Percentiles rank a stretch among this genome's conserved stretches.
Conservation (phyloP, 37 sponge, comb jelly and placozoan species). For the Lycopodina hypogea region DNA sequence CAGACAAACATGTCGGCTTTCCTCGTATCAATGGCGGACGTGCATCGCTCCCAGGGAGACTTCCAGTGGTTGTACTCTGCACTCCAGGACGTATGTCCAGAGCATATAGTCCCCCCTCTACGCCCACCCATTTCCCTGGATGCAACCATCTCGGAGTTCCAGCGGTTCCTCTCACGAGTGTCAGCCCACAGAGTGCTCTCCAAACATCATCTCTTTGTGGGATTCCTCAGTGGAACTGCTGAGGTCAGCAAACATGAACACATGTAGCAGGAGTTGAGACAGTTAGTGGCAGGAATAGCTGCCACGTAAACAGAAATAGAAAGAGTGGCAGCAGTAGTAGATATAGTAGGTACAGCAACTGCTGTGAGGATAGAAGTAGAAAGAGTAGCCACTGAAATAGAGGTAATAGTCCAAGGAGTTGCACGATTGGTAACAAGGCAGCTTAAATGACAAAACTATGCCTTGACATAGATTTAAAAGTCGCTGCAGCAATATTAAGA, state of each 20-base stretch:
- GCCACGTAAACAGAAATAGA: neutral
- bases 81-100: slow-evolving; percentile 76
- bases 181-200: slow-evolving; percentile 54
- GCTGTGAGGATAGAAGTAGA: too few species aligned
- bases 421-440: neutral
- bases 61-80: slow-evolving; percentile 83
- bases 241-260: slow-evolving; percentile 35
- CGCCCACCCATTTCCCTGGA: slow-evolving; percentile 72
- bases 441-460: too few species aligned
- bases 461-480: too few species aligned
- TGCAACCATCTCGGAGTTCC: slow-evolving; percentile 87
- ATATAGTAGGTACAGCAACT: too few species aligned
- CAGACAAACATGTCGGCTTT: slow-evolving; percentile 59
- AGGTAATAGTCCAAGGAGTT: too few species aligned
- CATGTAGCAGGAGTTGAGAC: neutral
- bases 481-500: neutral
- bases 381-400: too few species aligned
- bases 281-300: too few species aligned
- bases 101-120: slow-evolving; percentile 75
- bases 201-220: slow-evolving; percentile 53
- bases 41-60: slow-evolving; percentile 76
- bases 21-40: slow-evolving; percentile 34
- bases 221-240: slow-evolving; percentile 60
- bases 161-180: slow-evolving; percentile 78
- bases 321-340: neutral